Evolutionary conservation across 2,113 vertebrate species (phyloP).

Genomic region (Embiotoca jacksoni): DNA sequence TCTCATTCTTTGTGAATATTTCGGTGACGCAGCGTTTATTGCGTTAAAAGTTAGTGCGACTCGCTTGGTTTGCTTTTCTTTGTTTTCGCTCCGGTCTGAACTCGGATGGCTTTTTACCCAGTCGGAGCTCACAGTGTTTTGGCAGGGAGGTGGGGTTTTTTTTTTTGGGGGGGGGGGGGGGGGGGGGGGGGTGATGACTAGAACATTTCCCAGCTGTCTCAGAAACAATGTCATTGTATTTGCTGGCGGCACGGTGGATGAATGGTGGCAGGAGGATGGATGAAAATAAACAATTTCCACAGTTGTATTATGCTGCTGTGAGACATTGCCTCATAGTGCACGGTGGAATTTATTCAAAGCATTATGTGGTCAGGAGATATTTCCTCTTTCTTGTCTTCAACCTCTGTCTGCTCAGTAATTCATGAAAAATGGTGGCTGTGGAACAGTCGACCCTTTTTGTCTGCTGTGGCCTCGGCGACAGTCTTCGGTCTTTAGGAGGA

Average conservation of each 20-base stretch:
- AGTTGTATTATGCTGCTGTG: conserved; percentile 68
- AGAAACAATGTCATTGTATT: conserved; percentile 76
- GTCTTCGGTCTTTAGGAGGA: conserved; percentile 6
- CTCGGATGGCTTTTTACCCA: conserved; percentile 34
- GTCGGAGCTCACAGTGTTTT: conserved; percentile 53
- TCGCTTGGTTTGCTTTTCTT: conserved; percentile 7
- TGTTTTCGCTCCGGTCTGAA: conserved; percentile 37
- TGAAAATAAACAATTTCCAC: conserved; percentile 73
- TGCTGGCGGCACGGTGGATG: conserved; percentile 67
- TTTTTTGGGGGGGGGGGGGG: conserved; percentile 53
- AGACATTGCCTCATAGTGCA: conserved; percentile 68
- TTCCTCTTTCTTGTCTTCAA: conserved; percentile 29
- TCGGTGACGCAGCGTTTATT: background rate
- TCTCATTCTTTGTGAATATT: background rate
- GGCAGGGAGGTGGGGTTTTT: conserved; percentile 30
- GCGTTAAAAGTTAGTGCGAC: background rate
- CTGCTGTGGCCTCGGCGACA: background rate
- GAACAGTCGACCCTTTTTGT: conserved; percentile 32
- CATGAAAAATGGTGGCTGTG: conserved; percentile 35
- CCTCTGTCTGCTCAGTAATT: conserved; percentile 31
- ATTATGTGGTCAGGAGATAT: conserved; percentile 43
- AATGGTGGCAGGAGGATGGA: conserved; percentile 70
- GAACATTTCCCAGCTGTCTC: conserved; percentile 73
- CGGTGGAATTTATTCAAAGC: conserved; percentile 63
- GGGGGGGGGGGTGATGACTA: conserved; percentile 62